A percentile compares a stretch with the other conserved stretches of the same genome.
phyloP scores from a whole-genome alignment of 2,797 vertebrate species.

The Enteromius argenteus region DNA sequence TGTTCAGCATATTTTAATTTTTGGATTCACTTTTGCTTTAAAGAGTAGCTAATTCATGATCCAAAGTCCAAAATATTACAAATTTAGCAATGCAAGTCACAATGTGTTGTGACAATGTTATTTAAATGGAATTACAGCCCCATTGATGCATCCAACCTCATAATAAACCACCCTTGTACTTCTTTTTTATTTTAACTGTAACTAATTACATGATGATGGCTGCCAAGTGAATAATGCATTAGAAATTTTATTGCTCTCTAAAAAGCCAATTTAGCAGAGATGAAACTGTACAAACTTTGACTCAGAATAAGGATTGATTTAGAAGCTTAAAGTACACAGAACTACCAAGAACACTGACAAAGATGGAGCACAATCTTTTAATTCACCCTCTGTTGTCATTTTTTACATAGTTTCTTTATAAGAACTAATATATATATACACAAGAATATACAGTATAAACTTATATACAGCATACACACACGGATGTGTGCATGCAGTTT shows the following conservation, averaged over 20 bases:
- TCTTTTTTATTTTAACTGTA: slow-evolving; percentile 70
- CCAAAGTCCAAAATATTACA: neutral
- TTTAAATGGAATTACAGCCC: slow-evolving; percentile 23
- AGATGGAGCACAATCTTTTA: neutral
- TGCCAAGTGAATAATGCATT: slow-evolving; percentile 71
- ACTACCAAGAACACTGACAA: neutral
- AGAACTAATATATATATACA: neutral
- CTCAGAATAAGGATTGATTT: slow-evolving; percentile 11
- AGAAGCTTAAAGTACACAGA: neutral
- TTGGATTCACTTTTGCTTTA: neutral
- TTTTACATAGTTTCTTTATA: neutral
- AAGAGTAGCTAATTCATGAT: neutral
- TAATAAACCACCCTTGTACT: slow-evolving; percentile 59
- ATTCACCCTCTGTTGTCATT: neutral
- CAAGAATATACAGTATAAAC: neutral
- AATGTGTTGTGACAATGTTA: neutral
- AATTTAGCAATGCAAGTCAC: slow-evolving; percentile 26
- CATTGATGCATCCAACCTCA: slow-evolving; percentile 45
- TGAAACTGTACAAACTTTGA: slow-evolving; percentile 12
- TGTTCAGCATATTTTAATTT: neutral
- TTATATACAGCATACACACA: neutral
- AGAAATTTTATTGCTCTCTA: slow-evolving; percentile 61
- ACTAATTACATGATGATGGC: slow-evolving; percentile 73
- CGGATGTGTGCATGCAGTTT: neutral
- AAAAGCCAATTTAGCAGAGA: slow-evolving; percentile 65